phyloP scores from a whole-genome alignment of 2,888 invertebrate genomes.

The Nipponacmea schrenckii region DNA sequence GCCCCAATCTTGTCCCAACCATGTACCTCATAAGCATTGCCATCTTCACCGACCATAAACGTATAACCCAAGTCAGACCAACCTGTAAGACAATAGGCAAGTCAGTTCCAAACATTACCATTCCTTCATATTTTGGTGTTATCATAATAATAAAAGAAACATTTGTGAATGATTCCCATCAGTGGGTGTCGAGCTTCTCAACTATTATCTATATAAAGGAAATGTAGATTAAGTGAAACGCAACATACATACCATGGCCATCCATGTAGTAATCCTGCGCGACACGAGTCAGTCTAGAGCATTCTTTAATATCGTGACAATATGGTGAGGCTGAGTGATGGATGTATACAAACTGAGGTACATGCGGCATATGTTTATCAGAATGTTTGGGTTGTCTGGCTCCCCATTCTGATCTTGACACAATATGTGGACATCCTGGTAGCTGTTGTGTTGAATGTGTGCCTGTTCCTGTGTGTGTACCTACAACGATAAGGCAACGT shows the following conservation, averaged over 20 bases:
- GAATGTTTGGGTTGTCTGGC: slow-evolving; percentile 40
- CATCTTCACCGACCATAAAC: slow-evolving; percentile 23
- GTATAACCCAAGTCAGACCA: slow-evolving; percentile 27
- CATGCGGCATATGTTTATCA: slow-evolving; percentile 29
- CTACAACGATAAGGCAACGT: too few relatives aligned
- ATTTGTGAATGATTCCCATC: too few relatives aligned
- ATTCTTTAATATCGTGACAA: slow-evolving; percentile 34
- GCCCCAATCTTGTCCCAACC: slow-evolving; percentile 26
- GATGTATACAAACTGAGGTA: slow-evolving; percentile 49
- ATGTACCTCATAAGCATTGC: slow-evolving; percentile 18
- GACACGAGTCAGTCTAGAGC: slow-evolving; percentile 25
- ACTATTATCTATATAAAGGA: too few relatives aligned
- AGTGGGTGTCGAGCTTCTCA: too few relatives aligned
- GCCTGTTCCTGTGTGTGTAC: background rate
- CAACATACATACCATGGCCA: slow-evolving; percentile 32
- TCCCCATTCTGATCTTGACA: slow-evolving; percentile 48
- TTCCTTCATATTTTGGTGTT: too few relatives aligned
- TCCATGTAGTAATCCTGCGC: slow-evolving; percentile 51
- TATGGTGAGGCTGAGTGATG: slow-evolving; percentile 69
- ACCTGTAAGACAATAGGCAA: background rate
- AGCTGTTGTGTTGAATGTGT: slow-evolving; percentile 21
- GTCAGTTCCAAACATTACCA: too few relatives aligned
- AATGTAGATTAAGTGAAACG: too few relatives aligned
- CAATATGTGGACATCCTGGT: slow-evolving; percentile 41
- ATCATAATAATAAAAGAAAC: too few relatives aligned